These are phyloP conservation scores for Falco concolor DNA, from an alignment of 2,797 vertebrate genomes.

Conservation along the genomic window DNA sequence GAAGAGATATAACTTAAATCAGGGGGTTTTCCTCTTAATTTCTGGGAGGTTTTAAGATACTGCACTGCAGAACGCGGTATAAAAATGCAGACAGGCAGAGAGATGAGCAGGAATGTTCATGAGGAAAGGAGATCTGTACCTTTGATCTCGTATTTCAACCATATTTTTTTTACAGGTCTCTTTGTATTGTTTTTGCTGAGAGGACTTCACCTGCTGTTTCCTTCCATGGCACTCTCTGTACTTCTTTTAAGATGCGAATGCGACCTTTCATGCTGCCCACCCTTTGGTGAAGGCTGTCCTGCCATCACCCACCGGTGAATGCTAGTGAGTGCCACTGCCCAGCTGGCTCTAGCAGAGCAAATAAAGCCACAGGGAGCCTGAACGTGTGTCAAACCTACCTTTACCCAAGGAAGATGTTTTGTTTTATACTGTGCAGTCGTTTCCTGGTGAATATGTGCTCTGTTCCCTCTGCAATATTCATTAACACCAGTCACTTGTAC, in stretches of 20 bases:
- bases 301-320: background rate
- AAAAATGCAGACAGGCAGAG: background rate
- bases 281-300: background rate
- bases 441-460: background rate
- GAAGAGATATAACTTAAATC: background rate
- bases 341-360: background rate
- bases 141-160: background rate
- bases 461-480: conserved; percentile 47
- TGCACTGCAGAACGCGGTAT: background rate
- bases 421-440: background rate
- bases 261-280: background rate
- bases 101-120: background rate
- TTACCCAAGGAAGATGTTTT: background rate
- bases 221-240: background rate
- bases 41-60: background rate
- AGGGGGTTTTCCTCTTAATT: background rate
- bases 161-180: background rate
- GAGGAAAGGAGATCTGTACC: background rate
- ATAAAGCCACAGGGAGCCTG: background rate
- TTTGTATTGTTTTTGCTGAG: background rate
- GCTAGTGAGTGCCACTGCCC: background rate
- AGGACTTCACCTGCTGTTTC: background rate
- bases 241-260: background rate
- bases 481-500: conserved; percentile 47
- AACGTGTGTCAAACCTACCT: background rate